Percentiles rank a stretch among this genome's conserved stretches.
phyloP scores from a whole-genome alignment of 2,888 invertebrate genomes.

The Rhagium mordax region DNA sequence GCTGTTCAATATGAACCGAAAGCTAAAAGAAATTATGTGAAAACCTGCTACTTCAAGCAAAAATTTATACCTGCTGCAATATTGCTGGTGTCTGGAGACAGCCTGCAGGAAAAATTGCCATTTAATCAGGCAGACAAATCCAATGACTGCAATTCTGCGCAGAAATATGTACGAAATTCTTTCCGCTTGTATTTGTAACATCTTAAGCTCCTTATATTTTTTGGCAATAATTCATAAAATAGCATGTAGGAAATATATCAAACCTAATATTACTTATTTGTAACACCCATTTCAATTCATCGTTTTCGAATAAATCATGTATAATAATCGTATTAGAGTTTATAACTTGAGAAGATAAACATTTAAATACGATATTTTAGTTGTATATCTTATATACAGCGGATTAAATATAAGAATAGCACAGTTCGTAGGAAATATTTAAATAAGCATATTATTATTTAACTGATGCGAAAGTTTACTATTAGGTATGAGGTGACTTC shows the following conservation, averaged over 20 bases:
- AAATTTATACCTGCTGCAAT: constrained; percentile 24
- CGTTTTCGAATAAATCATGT: too few species aligned
- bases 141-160: constrained; percentile 12
- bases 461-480: too few species aligned
- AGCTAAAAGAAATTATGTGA: constrained; percentile 11
- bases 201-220: neutral
- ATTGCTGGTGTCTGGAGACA: constrained; percentile 17
- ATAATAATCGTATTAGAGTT: too few species aligned
- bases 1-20: constrained; percentile 6
- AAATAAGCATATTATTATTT: too few species aligned
- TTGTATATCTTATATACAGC: too few species aligned
- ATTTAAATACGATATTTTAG: too few species aligned
- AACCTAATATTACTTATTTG: too few species aligned
- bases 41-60: constrained; percentile 2
- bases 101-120: constrained; percentile 20
- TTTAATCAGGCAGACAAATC: constrained; percentile 26
- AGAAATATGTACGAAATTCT: constrained; percentile 2
- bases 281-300: too few species aligned
- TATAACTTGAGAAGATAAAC: too few species aligned
- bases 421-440: too few species aligned
- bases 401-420: too few species aligned
- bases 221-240: neutral
- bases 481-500: too few species aligned
- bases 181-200: constrained; percentile 1
- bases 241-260: neutral